Conservation (phyloP, 1,140 invertebrate genomes). For the Euschistus heros region DNA sequence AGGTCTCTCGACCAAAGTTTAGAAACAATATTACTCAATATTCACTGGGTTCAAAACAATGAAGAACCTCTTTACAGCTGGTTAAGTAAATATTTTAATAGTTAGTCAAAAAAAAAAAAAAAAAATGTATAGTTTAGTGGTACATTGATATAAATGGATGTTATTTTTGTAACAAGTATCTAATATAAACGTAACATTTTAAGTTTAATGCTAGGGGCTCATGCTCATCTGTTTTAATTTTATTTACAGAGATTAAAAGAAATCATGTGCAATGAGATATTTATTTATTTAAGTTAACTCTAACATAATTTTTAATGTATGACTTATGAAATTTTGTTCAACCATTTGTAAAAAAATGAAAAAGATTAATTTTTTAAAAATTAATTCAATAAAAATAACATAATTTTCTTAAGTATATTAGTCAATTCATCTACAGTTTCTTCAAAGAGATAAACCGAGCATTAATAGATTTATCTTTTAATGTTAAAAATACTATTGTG, state of each 20-base stretch:
- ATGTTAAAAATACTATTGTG: too few relatives aligned
- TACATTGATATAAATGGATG: background rate
- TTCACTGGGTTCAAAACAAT: slow-evolving; percentile 60
- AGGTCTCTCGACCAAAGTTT: slow-evolving; percentile 58
- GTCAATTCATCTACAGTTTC: too few relatives aligned
- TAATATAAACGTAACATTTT: background rate
- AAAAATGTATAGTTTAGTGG: slow-evolving; percentile 1
- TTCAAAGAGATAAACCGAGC: too few relatives aligned
- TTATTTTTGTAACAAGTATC: slow-evolving; percentile 23
- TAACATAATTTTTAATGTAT: background rate
- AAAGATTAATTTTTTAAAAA: background rate
- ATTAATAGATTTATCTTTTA: too few relatives aligned
- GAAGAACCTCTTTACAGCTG: slow-evolving; percentile 48
- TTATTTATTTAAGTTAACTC: background rate
- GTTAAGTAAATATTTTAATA: slow-evolving; percentile 40
- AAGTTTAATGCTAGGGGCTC: background rate
- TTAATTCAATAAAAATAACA: background rate
- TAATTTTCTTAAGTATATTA: too few relatives aligned
- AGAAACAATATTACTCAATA: slow-evolving; percentile 65
- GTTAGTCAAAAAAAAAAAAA: slow-evolving; percentile 26
- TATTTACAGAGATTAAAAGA: background rate
- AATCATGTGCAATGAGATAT: background rate
- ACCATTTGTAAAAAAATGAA: background rate
- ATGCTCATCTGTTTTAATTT: background rate
- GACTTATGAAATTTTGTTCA: background rate